Base-by-base conservation (phyloP, 2,797 vertebrate genomes). In the Enteromius viviparus region DNA sequence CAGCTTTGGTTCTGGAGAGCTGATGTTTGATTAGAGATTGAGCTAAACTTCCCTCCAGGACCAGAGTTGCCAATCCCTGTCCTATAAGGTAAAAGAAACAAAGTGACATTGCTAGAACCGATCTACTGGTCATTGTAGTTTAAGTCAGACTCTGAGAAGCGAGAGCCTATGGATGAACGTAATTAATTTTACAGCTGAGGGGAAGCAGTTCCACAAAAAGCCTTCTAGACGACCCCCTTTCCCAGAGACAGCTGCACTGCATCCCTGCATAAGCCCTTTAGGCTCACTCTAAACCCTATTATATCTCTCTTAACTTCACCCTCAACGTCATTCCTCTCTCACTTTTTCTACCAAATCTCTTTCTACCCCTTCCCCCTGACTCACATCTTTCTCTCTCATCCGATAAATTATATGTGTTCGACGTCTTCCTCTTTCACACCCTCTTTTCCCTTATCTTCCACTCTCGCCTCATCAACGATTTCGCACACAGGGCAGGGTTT, bases 211-310 rank as follows among this genome's bases (percentile, higher is more conserved):
- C 32, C 47, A 53, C 66, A 78, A 76, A 79, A 83, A 82, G 76
- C 84, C 53, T 76, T 78, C 69, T 70, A 76, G 76, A 84, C 68
- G n/a, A 68, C 47, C 40, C 58, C 76, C 82, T 76, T 82, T 80
- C 79, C 76, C 69, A 34, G 49, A 42, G 85, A 87, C 87, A 86
- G 87, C 82, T 88, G 82, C 51, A 55, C 66, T 51, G 12, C 58
- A 72, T 84, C 84, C 79, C 80, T 77, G 47, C n/a, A 4, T 88
- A 88, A 85, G 82, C 82, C 87, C 69, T 86, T 86, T 77, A 85
- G 82, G 70, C 83, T 85, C 69, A 40, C 79, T 85, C 45, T 78
- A 58, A 84, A 80, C 83, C 80, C 85, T 78, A 75, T 85, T 82
- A 81, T 78, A 81, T 85, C 70, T 76, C 77, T 81, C 79, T 6